Percentiles rank a stretch among this genome's conserved stretches.
phyloP scores from a whole-genome alignment of 2,113 vertebrate species.

The Ammospiza caudacuta region DNA sequence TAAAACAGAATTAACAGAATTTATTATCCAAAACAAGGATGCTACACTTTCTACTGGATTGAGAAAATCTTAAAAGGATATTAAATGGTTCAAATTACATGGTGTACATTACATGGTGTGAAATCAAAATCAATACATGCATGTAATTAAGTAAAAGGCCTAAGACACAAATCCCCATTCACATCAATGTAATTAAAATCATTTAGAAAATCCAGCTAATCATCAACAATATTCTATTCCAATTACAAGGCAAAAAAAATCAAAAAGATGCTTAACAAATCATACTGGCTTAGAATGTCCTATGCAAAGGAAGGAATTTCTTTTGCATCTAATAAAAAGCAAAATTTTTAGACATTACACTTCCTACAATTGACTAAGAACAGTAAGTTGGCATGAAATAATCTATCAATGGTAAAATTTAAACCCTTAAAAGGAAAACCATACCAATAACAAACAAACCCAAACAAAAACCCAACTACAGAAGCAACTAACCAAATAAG shows the following conservation, averaged over 20 bases:
- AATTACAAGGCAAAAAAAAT: neutral
- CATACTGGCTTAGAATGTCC: neutral
- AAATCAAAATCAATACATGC: neutral
- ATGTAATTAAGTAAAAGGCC: neutral
- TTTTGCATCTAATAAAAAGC: neutral
- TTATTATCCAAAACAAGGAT: neutral
- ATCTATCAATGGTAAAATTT: neutral
- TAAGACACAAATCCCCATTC: neutral
- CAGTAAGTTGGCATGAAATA: neutral
- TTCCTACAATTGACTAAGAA: neutral
- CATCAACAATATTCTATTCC: neutral
- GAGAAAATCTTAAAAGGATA: neutral
- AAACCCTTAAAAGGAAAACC: neutral
- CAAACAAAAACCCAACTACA: neutral
- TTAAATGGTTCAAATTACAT: neutral
- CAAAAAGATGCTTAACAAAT: neutral
- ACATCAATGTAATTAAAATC: neutral
- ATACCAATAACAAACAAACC: neutral
- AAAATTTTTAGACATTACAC: neutral
- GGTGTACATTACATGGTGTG: neutral
- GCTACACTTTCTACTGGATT: neutral
- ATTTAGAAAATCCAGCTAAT: neutral
- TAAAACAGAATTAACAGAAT: neutral
- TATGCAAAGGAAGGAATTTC: neutral
- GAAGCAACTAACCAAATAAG: neutral